phyloP scores from a whole-genome alignment of 2,888 invertebrate species.

The Amitus sp. region DNA sequence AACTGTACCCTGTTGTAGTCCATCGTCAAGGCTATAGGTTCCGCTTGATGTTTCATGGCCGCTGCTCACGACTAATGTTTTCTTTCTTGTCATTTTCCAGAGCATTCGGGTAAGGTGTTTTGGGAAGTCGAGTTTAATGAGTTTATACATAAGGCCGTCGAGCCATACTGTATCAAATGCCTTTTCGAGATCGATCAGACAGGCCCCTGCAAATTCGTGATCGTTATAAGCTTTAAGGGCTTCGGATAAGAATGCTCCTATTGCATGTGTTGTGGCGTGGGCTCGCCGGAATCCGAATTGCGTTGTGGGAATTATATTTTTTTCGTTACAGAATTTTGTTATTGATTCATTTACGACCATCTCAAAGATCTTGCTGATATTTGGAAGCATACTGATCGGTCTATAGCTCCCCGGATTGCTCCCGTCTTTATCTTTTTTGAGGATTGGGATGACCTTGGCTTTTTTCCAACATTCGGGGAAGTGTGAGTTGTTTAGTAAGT shows the following conservation, averaged over 20 bases:
- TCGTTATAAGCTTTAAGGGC: constrained; percentile 6
- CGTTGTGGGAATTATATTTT: not conserved
- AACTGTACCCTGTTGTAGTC: constrained; percentile 36
- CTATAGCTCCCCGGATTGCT: constrained; percentile 30
- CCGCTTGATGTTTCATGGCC: not conserved
- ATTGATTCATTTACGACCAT: not conserved
- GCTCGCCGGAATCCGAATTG: constrained; percentile 31
- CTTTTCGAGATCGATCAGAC: constrained; percentile 28
- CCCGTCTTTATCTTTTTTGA: constrained; percentile 19
- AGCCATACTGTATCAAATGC: constrained; percentile 27
- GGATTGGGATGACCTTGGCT: constrained; percentile 39
- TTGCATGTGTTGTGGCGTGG: constrained; percentile 38
- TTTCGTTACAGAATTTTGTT: not conserved
- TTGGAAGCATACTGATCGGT: constrained; percentile 44
- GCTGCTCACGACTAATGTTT: constrained; percentile 15
- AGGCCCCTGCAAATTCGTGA: constrained; percentile 13
- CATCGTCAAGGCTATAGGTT: constrained; percentile 17
- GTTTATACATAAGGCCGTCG: constrained; percentile 23
- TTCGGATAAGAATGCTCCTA: constrained; percentile 15
- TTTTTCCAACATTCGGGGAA: constrained; percentile 45
- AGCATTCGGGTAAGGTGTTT: constrained; percentile 17
- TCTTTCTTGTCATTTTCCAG: constrained; percentile 19
- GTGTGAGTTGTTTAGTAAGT: constrained; percentile 40
- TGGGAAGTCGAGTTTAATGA: constrained; percentile 22
- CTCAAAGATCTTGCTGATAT: constrained; percentile 17